Evolutionary conservation across 2,888 invertebrate genomes (phyloP), one percentile per base, ranked within the genome.

Genomic region (Apamea anceps): DNA sequence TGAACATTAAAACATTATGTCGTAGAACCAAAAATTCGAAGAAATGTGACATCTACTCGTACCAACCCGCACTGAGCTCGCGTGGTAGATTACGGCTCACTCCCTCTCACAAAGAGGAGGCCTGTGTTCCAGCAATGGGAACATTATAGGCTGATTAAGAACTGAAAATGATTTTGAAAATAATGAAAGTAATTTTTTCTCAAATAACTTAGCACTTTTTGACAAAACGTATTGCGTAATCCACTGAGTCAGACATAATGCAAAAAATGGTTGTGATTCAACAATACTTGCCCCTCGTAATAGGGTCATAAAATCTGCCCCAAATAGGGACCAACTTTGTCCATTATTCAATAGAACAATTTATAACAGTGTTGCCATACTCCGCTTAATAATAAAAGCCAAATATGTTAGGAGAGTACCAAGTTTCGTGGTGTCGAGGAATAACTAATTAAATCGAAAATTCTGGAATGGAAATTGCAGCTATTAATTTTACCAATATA

Each of bases 331-430:
- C 70, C 32, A 88, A 87, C 86, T 87, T 88, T 89, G 77, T 57
- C 78, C 89, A 89, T 88, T 85, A 84, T 77, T 87, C 82, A 87
- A 80, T 81, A 71, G 68, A 75, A 82, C 67, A 81, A 89, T 84
- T 87, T 78, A 71, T 81, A 80, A 87, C 81, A 68, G 48, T 76
- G 77, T 76, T 83, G 51, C 63, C 60, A 63, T 71, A 67, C 68
- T 75, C 60, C 75, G 66, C 71, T 75, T 78, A 66, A 68, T 85
- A 80, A 72, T 72, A 81, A 68, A 79, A 75, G 68, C 60, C 76
- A 74, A 79, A 82, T 82, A 76, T 71, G 74, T 87, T 77, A 75
- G 15, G 68, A 45, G 77, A 66, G 62, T 37, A 71, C 57, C 62
- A 62, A 62, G 28, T 48, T 74, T 80, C 6, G 71, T 48, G 57